Evolutionary conservation across 2,888 invertebrate species (phyloP).

Genomic region (Platycheirus albimanus): DNA sequence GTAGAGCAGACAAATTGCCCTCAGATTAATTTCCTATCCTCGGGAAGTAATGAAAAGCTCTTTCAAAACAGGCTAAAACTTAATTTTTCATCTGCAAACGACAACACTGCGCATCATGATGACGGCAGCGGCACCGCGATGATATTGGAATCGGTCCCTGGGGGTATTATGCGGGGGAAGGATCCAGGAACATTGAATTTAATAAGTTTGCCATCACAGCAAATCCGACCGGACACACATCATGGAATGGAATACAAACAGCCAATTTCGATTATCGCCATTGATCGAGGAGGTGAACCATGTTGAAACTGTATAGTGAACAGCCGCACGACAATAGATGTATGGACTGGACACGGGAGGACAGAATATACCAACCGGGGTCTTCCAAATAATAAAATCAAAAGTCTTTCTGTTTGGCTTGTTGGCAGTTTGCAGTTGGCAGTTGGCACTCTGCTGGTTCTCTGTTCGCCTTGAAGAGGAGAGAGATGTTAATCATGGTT

Average conservation of each 20-base stretch:
- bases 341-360: background rate
- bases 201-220: slow-evolving; percentile 59
- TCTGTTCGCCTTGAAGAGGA: slow-evolving; percentile 12
- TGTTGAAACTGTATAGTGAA: background rate
- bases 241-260: slow-evolving; percentile 67
- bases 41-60: slow-evolving; percentile 69
- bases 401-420: slow-evolving; percentile 37
- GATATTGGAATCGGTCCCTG: slow-evolving; percentile 11
- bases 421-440: slow-evolving; percentile 10
- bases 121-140: slow-evolving; percentile 33
- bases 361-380: slow-evolving; percentile 13
- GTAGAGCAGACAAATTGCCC: slow-evolving; percentile 69
- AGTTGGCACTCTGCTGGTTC: background rate
- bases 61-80: slow-evolving; percentile 69
- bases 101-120: slow-evolving; percentile 53
- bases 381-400: slow-evolving; percentile 55
- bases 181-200: slow-evolving; percentile 49
- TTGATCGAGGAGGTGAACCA: slow-evolving; percentile 63
- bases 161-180: background rate
- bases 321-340: background rate
- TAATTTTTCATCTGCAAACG: slow-evolving; percentile 71
- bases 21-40: slow-evolving; percentile 68
- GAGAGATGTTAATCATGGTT: slow-evolving; percentile 71
- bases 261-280: slow-evolving; percentile 73
- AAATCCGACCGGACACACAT: slow-evolving; percentile 70